phyloP scores from a whole-genome alignment of 2,888 invertebrate genomes.

The Ypsolopha sequella region DNA sequence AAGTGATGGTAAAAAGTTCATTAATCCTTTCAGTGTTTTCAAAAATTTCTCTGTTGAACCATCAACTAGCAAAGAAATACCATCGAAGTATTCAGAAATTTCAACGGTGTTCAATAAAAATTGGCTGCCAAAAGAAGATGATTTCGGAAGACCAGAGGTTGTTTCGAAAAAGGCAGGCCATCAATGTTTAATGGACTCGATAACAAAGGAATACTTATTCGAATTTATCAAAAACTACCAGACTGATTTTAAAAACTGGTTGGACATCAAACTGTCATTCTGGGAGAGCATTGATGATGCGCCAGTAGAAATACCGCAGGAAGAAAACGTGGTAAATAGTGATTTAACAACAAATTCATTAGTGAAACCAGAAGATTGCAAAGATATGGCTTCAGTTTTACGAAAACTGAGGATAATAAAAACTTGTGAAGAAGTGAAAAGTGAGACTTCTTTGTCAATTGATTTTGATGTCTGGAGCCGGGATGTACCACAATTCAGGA shows the following conservation, averaged over 20 bases:
- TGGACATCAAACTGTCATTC: constrained; percentile 41
- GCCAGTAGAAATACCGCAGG: constrained; percentile 22
- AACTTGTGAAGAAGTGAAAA: constrained; percentile 18
- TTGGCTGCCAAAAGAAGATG: constrained; percentile 39
- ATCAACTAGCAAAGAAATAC: constrained; percentile 2
- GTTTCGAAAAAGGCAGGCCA: constrained; percentile 17
- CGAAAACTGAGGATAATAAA: constrained; percentile 44
- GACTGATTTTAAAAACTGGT: constrained; percentile 33
- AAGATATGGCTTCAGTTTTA: constrained; percentile 31
- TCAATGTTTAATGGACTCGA: constrained; percentile 19
- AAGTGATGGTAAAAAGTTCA: constrained; percentile 29
- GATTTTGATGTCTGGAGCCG: constrained; percentile 58
- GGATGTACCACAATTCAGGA: constrained; percentile 49
- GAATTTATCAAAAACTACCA: constrained; percentile 32
- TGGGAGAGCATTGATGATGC: constrained; percentile 32
- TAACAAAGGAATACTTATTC: constrained; percentile 32
- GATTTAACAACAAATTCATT: constrained; percentile 25
- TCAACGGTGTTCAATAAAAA: constrained; percentile 10
- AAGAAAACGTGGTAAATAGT: constrained; percentile 14
- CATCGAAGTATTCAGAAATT: neutral
- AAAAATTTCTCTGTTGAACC: constrained; percentile 24
- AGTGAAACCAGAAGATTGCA: constrained; percentile 35
- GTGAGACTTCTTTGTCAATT: constrained; percentile 26
- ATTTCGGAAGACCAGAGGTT: constrained; percentile 47
- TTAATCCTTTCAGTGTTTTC: constrained; percentile 49